Evolutionary conservation across 35 echinoderm and acorn worm genomes (phyloP), one percentile per base, ranked within the genome.

Genomic region (Stichopus chloronotus): DNA sequence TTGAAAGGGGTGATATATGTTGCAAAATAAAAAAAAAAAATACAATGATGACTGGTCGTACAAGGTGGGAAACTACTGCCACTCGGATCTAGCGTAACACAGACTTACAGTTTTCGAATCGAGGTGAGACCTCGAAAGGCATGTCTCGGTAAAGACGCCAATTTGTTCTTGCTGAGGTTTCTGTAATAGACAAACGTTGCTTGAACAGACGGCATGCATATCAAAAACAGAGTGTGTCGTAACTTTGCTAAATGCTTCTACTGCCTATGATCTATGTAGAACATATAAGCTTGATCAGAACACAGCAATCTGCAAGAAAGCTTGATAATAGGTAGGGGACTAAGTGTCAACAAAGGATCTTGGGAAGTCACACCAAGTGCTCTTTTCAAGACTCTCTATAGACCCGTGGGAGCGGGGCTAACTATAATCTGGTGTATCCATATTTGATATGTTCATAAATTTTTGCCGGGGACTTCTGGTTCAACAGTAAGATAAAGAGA

Each of bases 161-260:
- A 25, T 57, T 91, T 91, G 72, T 91, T 91, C 88, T 91, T 91
- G 88, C 65, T 78, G 72, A 91, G 88, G 56, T 91, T 91, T 78
- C 88, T 91, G 88, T 57, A 89, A 71, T 61, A 89, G 21, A 69
- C 22, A 89, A 89, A 89, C 9, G 60, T 89, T 89, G 52, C 61
- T 89, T 89, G 87, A 89, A 89, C 87, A 72, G 65, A 55, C 87
- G 19, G 25, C 87, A 89, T 89, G 87, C 87, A 63, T 71, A 63
- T 9, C 30, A 43, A 43, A 43, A 43, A 43, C 30, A 3, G 24
- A 12, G 86, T 57, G 25, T 61, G 86, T 63, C 8, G 87, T 61
- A 89, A 52, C 59, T 25, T 52, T 21, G n/a, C n/a, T 16, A 89
- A 16, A 63, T 72, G 11, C n/a, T 23, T 22, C 59, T 89, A 72